Evolutionary conservation across 2,888 invertebrate genomes (phyloP).

Genomic region (Neoscelio sp.): DNA sequence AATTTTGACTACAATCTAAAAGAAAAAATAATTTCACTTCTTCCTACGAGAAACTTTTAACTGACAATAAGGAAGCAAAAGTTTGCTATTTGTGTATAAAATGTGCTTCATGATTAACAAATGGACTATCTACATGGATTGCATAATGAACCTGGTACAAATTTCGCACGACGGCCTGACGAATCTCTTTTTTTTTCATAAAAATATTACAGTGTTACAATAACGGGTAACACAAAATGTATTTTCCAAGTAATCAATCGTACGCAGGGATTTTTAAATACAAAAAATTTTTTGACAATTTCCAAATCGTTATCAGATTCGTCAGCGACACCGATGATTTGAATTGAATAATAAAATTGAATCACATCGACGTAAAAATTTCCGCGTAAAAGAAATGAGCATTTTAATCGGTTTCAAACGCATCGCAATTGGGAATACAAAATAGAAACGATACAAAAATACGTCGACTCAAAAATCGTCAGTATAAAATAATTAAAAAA

Average conservation of each 20-base stretch:
- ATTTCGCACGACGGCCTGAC: constrained; percentile 37
- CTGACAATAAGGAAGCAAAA: constrained; percentile 36
- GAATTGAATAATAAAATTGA: too few species aligned
- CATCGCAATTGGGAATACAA: constrained; percentile 43
- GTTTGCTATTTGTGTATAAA: constrained; percentile 12
- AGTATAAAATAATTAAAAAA: constrained; percentile 43
- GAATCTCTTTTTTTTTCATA: constrained; percentile 20
- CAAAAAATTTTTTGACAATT: constrained; percentile 9
- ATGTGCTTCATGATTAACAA: constrained; percentile 52
- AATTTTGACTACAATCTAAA: too few species aligned
- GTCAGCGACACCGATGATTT: constrained; percentile 12
- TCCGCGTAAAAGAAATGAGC: too few species aligned
- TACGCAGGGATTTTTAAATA: constrained; percentile 8
- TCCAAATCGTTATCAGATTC: neutral
- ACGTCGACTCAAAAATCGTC: constrained; percentile 33
- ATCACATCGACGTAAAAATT: too few species aligned
- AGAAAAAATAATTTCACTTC: constrained; percentile 34
- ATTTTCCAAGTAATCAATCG: constrained; percentile 7
- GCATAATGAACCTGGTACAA: constrained; percentile 58
- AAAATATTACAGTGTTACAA: neutral
- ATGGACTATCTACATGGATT: constrained; percentile 65
- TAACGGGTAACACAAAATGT: constrained; percentile 6
- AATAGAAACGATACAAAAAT: constrained; percentile 42
- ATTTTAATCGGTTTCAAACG: constrained; percentile 22
- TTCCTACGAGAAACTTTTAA: constrained; percentile 36